Percentiles rank a stretch among this genome's conserved stretches.
These are phyloP conservation scores for Crepidodera aurea DNA, from an alignment of 2,888 invertebrate genomes.

Conservation along the genomic window DNA sequence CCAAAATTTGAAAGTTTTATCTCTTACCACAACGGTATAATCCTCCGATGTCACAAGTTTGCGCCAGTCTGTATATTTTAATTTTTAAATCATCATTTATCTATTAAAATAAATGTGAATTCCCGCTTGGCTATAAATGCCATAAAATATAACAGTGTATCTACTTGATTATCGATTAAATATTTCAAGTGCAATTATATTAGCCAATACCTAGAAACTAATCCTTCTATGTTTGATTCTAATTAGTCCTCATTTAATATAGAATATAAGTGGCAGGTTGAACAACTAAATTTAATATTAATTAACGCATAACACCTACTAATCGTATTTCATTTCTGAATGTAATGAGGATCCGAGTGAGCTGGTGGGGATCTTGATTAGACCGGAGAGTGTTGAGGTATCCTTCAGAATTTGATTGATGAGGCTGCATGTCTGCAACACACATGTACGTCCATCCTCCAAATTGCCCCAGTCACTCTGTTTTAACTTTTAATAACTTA, in stretches of 20 bases:
- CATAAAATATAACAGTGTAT: too few relatives aligned
- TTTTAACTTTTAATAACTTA: constrained; percentile 58
- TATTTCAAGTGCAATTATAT: too few relatives aligned
- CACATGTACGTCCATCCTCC: constrained; percentile 49
- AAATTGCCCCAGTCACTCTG: constrained; percentile 54
- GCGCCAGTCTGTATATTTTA: too few relatives aligned
- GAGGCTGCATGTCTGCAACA: constrained; percentile 54
- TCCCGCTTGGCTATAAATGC: too few relatives aligned
- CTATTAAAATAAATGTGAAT: too few relatives aligned
- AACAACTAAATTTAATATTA: constrained; percentile 32
- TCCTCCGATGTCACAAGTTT: too few relatives aligned
- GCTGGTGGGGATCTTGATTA: constrained; percentile 44
- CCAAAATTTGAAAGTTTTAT: too few relatives aligned
- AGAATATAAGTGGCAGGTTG: not conserved
- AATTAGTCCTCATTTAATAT: not conserved
- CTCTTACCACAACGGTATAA: too few relatives aligned
- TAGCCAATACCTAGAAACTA: too few relatives aligned
- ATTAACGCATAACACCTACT: constrained; percentile 32
- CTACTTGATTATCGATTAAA: too few relatives aligned
- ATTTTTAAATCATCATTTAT: too few relatives aligned
- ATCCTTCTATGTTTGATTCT: too few relatives aligned
- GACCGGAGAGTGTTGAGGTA: constrained; percentile 49
- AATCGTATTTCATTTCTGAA: constrained; percentile 36
- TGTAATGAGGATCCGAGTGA: constrained; percentile 33
- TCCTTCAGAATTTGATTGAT: constrained; percentile 55